Evolutionary conservation across 1,140 invertebrate species (phyloP).

Genomic region (Atopsyche davidsoni): DNA sequence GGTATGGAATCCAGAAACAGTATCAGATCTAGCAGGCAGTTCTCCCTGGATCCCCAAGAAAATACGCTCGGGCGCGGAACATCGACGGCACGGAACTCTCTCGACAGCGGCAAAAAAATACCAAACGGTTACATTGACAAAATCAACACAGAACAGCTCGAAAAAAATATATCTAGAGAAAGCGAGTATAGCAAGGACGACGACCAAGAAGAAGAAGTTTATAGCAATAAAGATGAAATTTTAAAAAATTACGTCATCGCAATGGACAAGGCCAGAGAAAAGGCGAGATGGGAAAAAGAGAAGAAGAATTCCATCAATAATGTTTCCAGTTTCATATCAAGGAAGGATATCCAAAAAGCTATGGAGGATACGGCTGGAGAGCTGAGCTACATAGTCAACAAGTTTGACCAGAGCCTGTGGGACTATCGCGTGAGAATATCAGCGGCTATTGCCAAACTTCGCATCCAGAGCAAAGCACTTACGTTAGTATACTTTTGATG

Average conservation of each 20-base stretch:
- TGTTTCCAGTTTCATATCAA: conserved; percentile 5
- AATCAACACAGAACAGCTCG: too few species aligned
- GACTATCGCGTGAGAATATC: conserved; percentile 57
- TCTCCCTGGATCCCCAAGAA: too few species aligned
- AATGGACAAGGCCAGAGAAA: conserved; percentile 3
- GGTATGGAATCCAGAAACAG: too few species aligned
- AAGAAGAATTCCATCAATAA: conserved; percentile 11
- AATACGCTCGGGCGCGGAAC: too few species aligned
- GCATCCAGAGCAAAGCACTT: conserved; percentile 65
- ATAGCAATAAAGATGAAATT: neutral
- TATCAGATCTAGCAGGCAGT: too few species aligned
- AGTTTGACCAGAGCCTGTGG: conserved; percentile 57
- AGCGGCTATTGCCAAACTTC: conserved; percentile 61
- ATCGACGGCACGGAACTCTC: too few species aligned
- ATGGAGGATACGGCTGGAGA: conserved; percentile 25
- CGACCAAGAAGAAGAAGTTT: conserved; percentile 9
- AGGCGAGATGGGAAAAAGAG: conserved; percentile 7
- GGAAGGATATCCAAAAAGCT: conserved; percentile 21
- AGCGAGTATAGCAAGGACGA: too few species aligned
- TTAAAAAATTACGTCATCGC: neutral
- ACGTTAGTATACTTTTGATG: conserved; percentile 33
- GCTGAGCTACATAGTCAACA: conserved; percentile 19
- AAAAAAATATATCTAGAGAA: too few species aligned
- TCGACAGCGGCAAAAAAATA: too few species aligned
- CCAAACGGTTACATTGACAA: too few species aligned